Percentiles rank a stretch among this genome's conserved stretches.
Conservation (phyloP, 2,113 vertebrate species). For the Amphiprion percula region DNA sequence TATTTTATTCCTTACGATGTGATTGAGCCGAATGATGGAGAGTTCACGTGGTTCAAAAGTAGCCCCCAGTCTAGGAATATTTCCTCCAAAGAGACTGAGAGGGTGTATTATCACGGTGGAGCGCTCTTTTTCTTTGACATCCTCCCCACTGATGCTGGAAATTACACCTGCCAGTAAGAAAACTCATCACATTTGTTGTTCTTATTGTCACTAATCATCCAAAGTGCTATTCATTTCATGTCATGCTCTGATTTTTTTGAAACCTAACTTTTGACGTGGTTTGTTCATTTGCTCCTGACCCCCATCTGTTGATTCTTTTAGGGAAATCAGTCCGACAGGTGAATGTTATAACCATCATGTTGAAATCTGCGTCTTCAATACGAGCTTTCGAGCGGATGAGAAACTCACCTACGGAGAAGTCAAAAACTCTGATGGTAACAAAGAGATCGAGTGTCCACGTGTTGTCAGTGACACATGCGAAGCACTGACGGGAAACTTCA, state of each 20-base stretch:
- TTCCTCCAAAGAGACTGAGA: conserved; percentile 19
- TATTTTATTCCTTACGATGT: fast-evolving
- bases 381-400: neutral
- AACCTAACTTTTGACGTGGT: neutral
- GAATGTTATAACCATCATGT: neutral
- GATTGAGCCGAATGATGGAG: fast-evolving
- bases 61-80: neutral
- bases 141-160: conserved; percentile 18
- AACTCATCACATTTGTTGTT: neutral
- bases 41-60: conserved; percentile 51
- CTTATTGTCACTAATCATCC: too few species aligned
- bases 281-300: neutral
- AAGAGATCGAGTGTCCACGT: neutral
- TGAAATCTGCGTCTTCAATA: neutral
- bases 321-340: fast-evolving
- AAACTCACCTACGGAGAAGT: fast-evolving
- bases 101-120: conserved; percentile 24
- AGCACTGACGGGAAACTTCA: neutral
- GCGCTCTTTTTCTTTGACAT: conserved; percentile 52
- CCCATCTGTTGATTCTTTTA: conserved; percentile 4
- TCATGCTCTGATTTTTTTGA: neutral
- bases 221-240: too few species aligned
- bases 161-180: conserved; percentile 55
- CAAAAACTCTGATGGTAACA: fast-evolving
- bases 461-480: fast-evolving